Base-by-base conservation (phyloP, 92 coral and sea anemone species). In the Bergia puertoricense region DNA sequence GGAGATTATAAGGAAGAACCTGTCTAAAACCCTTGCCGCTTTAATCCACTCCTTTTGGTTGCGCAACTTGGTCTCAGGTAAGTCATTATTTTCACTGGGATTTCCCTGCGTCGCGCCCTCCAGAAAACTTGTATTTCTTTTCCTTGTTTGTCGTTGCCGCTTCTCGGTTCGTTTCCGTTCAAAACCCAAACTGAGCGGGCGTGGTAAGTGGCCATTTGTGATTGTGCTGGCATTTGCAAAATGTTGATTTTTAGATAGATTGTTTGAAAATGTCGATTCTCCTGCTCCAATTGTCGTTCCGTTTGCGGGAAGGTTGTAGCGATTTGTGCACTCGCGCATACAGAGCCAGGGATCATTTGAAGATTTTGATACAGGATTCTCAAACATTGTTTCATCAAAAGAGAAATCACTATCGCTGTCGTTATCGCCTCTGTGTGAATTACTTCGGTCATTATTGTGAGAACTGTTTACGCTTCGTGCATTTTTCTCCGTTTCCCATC, bases 1-100 rank as follows among this genome's bases (percentile, higher is more conserved):
- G 22, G 89, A 82, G 6, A 91, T 67, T 14, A 81, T 41, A 16
- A 91, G 81, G 83, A 91, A 91, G n/a, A 91, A 91, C 77, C 93
- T 88, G 62, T 84, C 87, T n/a, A 84, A 46, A 1, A 84, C 87
- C 0, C 87, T 44, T 3, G 87, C 79, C 2, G 87, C 87, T 36
- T 84, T 84, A 43, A 84, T 84, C 87, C 87, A 84, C 46, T 84
- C 87, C 44, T 37, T 84, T 22, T 84, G 87, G 51, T 69, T 69
- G 4, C 87, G 87, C 77, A 71, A 66, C 37, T 91, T 84, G 30
- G 87, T 68, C 41, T 69, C 87, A 16, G 74, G 37, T 30, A 71
- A 4, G 6, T 84, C 79, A 48, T 45, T 84, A 23, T 16, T 36
- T 3, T 15, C 79, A 30, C 39, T 30, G n/a, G 46, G 1, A 30